Base-by-base conservation (phyloP, 2,888 invertebrate genomes). In the Oscheius sp. region DNA sequence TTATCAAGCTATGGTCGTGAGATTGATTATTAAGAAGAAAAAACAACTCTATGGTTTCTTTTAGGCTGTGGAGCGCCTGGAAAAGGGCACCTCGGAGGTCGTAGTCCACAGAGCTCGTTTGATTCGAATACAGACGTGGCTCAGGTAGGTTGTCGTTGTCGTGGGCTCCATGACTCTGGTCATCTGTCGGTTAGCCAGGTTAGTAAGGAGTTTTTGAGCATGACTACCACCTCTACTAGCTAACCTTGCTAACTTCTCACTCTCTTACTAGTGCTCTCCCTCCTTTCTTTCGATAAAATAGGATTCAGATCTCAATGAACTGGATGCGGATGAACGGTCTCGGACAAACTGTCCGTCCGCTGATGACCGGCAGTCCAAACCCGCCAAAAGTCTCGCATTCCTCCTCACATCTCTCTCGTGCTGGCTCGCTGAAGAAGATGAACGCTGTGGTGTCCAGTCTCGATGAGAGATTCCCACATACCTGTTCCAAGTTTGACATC, bases 321-420 rank as follows among this genome's bases (percentile, higher is more conserved):
- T 86, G 83, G 81, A 86, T 88, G 87, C 80, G 87, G 63, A 79
- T 87, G 78, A 89, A 87, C 71, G 88, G 88, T 13, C 59, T 81
- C 13, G 81, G 81, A 11, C 78, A 76, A n/a, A 70, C 70, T 11
- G 66, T 78, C 32, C 75, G 81, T 66, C 81, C 81, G 13, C 78
- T 81, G 73, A 53, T 81, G 29, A 78, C 79, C 11, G 76, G 77
- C 21, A 77, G 75, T 70, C 77, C 77, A 13, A 78, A 78, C 13
- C 78, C 78, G 11, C 81, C 81, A 21, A 81, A 81, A 62, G 66
- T 59, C 29, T 74, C 81, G 0, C 79, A 77, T 37, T 79, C 81
- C 3, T 72, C 79, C 0, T 76, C 78, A 2, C 81, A 81, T 58
- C 77, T 81, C 10, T 79, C 78, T 11, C 62, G 79, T 1, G 48